Conservation (phyloP, 2,113 vertebrate species). For the Regulus satrapa region DNA sequence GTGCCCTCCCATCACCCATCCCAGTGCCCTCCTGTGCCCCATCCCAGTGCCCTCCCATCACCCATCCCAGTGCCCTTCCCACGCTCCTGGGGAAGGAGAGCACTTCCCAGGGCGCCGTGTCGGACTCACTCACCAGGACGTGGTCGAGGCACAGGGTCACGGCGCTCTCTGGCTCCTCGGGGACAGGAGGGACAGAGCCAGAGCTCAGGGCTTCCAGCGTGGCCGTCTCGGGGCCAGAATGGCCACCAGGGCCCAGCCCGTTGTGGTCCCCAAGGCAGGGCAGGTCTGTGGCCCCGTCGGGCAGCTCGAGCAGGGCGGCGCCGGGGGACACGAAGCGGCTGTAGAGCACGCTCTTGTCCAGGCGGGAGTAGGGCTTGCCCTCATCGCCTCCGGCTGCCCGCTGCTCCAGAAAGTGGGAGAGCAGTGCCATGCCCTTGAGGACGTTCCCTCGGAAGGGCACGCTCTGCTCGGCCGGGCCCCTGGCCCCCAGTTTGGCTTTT, state of each 20-base stretch:
- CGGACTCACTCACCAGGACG: conserved; percentile 77
- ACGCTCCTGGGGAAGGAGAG: fast-evolving
- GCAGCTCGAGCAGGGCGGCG: neutral
- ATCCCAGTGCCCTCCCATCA: neutral
- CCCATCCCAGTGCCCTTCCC: neutral
- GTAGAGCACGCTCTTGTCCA: conserved; percentile 86
- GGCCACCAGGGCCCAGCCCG: neutral
- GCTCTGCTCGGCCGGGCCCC: conserved; percentile 5
- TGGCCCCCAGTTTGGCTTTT: neutral
- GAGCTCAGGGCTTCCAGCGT: neutral
- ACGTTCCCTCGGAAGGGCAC: conserved; percentile 52
- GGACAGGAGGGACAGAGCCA: neutral
- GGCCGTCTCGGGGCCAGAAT: neutral
- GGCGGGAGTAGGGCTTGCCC: conserved; percentile 73
- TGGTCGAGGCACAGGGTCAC: conserved; percentile 64
- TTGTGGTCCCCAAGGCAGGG: neutral
- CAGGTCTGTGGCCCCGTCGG: neutral
- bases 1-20: neutral
- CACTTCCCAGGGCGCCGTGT: fast-evolving
- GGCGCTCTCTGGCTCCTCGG: neutral
- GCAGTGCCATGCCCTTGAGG: conserved; percentile 41
- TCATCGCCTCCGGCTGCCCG: neutral
- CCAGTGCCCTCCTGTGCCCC: neutral
- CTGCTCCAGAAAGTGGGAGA: conserved; percentile 64
- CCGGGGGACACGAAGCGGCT: conserved; percentile 49